phyloP scores from a whole-genome alignment of 2,888 invertebrate species.

The Slavum lentiscoides region DNA sequence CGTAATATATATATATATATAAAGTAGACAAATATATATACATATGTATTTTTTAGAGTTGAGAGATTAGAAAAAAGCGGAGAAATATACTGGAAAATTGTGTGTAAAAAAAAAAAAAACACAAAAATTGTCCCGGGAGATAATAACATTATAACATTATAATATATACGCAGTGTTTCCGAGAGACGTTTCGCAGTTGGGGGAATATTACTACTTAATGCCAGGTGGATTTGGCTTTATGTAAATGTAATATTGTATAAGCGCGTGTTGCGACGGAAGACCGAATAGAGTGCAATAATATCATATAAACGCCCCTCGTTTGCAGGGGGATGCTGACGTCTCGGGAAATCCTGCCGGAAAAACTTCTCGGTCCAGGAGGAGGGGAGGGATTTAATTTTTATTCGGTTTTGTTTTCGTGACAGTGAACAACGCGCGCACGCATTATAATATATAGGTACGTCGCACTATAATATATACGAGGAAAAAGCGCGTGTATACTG shows the following conservation, averaged over 20 bases:
- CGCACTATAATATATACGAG: background rate
- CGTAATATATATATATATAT: too few species aligned
- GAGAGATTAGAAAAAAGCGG: too few species aligned
- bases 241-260: slow-evolving; percentile 22
- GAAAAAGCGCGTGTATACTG: too few species aligned
- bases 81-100: background rate
- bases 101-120: background rate
- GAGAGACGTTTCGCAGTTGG: slow-evolving; percentile 19
- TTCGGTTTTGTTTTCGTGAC: slow-evolving; percentile 36
- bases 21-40: too few species aligned
- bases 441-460: too few species aligned
- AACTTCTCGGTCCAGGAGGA: slow-evolving; percentile 6
- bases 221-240: slow-evolving; percentile 52
- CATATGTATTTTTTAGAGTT: too few species aligned
- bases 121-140: slow-evolving; percentile 11
- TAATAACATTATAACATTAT: too few species aligned
- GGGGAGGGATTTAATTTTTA: slow-evolving; percentile 44
- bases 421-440: slow-evolving; percentile 7
- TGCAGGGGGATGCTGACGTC: slow-evolving; percentile 19
- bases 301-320: background rate
- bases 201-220: slow-evolving; percentile 31
- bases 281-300: slow-evolving; percentile 15
- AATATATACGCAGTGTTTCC: too few species aligned
- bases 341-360: slow-evolving; percentile 51
- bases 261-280: slow-evolving; percentile 6